Evolutionary conservation across 2,113 vertebrate genomes (phyloP), one percentile per base, ranked within the genome.

Genomic region (Eubucco bourcierii): DNA sequence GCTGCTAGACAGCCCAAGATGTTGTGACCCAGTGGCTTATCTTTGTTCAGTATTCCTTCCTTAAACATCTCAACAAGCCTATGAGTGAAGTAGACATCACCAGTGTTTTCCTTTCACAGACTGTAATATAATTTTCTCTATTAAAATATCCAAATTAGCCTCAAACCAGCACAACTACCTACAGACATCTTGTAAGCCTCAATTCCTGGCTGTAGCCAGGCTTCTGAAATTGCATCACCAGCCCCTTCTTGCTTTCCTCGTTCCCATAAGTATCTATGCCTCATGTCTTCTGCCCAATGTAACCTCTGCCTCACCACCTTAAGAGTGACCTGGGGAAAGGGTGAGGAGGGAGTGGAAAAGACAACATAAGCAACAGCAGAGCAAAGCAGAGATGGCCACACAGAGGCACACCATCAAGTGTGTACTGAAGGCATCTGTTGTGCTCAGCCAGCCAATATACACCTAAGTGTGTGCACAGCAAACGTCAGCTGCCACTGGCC

Each of bases 401-500:
- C 21, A 56, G 31, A 72, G 31, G 13, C 82, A 74, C 65, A 44
- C 7, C 34, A n/a, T 72, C 44, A 71, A 88, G 58, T 15, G n/a
- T 6, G 6, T 53, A 53, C 89, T 33, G 44, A 84, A 82, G 53
- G 63, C 70, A 76, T 44, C 70, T 84, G 94, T 47, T 87, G 70
- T 78, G 77, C 67, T 79, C 1, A 11, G 80, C 47, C 84, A 44
- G 84, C 89, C 58, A 90, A 79, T 0, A 20, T 61, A 75, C n/a
- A 72, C 80, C n/a, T 0, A 10, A 52, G 8, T 19, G 74, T 72
- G 78, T 65, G 44, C 66, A 68, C 47, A 91, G 84, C 14, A 94
- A 89, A 79, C 66, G 93, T 15, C 85, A 91, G 59, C 65, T 70
- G 39, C 52, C 71, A 86, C 83, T 92, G 83, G 73, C 70, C 33